Evolutionary conservation across 2,888 invertebrate genomes (phyloP).

Genomic region (Luperina testacea): DNA sequence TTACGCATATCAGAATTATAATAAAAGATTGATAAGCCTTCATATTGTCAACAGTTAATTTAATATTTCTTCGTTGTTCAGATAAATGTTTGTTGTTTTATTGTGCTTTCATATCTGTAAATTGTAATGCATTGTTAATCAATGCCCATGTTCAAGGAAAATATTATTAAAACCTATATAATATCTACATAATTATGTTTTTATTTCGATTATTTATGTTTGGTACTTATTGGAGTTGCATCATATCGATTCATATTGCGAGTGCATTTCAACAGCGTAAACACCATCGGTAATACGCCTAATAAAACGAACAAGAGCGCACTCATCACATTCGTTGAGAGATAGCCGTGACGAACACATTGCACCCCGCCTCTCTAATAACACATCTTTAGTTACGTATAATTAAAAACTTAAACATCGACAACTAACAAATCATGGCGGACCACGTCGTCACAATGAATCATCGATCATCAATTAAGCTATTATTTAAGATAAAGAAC

Average conservation of each 20-base stretch:
- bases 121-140: slow-evolving; percentile 73
- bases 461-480: slow-evolving; percentile 85
- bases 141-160: slow-evolving; percentile 68
- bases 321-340: slow-evolving; percentile 73
- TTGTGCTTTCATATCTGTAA: slow-evolving; percentile 64
- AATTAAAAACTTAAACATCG: slow-evolving; percentile 89
- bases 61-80: slow-evolving; percentile 74
- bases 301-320: slow-evolving; percentile 67
- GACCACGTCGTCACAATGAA: slow-evolving; percentile 79
- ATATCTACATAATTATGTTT: background rate
- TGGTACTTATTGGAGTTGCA: slow-evolving; percentile 36
- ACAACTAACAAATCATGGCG: slow-evolving; percentile 85
- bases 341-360: slow-evolving; percentile 83
- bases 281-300: slow-evolving; percentile 61
- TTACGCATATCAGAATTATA: slow-evolving; percentile 76
- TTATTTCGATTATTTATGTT: slow-evolving; percentile 6
- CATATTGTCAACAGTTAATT: slow-evolving; percentile 80
- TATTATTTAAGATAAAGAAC: slow-evolving; percentile 80
- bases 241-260: slow-evolving; percentile 49
- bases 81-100: slow-evolving; percentile 67
- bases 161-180: slow-evolving; percentile 50
- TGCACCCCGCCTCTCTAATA: slow-evolving; percentile 85
- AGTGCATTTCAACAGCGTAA: slow-evolving; percentile 64
- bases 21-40: slow-evolving; percentile 79
- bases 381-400: slow-evolving; percentile 86